phyloP scores from a whole-genome alignment of 2,113 vertebrate species.

The Chiloscyllium plagiosum region DNA sequence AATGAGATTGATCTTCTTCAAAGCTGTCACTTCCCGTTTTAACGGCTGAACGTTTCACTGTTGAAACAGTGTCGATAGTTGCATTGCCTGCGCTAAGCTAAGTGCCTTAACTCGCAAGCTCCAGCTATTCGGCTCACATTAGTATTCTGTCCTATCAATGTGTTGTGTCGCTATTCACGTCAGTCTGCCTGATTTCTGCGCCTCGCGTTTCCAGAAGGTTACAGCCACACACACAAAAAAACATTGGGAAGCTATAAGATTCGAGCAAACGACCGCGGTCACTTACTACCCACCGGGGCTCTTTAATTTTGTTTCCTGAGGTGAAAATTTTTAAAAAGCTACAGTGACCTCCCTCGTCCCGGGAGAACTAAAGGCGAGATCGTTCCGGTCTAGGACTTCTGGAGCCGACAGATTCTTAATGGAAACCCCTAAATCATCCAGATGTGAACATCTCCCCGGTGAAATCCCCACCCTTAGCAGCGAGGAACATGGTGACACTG shows the following conservation, averaged over 20 bases:
- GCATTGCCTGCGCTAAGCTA: constrained; percentile 39
- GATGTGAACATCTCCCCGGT: constrained; percentile 58
- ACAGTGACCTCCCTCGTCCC: background rate
- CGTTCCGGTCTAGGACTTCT: constrained; percentile 44
- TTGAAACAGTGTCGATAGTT: constrained; percentile 51
- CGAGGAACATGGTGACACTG: constrained; percentile 51
- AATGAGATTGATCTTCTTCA: background rate
- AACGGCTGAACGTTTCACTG: constrained; percentile 52
- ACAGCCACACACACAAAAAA: constrained; percentile 49
- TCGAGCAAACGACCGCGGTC: constrained; percentile 42
- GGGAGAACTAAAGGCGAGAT: background rate
- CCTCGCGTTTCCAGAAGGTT: constrained; percentile 63
- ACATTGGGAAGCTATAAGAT: constrained; percentile 44
- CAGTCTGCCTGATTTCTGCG: constrained; percentile 65
- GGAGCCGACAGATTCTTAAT: constrained; percentile 56
- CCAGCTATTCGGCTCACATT: constrained; percentile 58
- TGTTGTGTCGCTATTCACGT: constrained; percentile 63
- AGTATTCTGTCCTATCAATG: constrained; percentile 70
- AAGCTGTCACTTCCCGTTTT: constrained; percentile 48
- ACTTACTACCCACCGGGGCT: constrained; percentile 20
- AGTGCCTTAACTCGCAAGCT: constrained; percentile 48
- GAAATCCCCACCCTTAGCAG: constrained; percentile 51
- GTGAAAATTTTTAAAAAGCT: background rate
- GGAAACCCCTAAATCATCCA: constrained; percentile 62
- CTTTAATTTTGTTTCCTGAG: background rate